Base-by-base conservation (phyloP, 2,113 vertebrate species). In the Hemibagrus wyckioides region DNA sequence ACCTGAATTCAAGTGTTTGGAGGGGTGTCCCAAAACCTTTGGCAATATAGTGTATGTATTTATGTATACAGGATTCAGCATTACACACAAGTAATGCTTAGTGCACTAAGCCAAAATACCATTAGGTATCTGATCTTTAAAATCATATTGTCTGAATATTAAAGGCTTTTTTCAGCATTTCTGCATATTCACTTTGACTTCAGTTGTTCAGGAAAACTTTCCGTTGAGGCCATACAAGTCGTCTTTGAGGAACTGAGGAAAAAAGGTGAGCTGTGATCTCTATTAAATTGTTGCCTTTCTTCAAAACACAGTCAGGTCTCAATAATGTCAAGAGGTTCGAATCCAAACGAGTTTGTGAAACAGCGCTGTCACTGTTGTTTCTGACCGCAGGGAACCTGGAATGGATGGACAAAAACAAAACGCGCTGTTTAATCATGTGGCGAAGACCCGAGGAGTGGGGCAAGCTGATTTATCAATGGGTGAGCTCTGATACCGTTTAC, bases 371-470 rank as follows among this genome's bases (percentile, higher is more conserved):
- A 14, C 48, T 83, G 48, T 59, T 56, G 50, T 33, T 83, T 67
- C 89, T 87, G 87, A 83, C 90, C 69, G 65, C 90, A 99, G 98
- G 98, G 86, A 99, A 99, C 92, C 95, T 99, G 14, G 98, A 99
- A 9, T 99, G 98, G 98, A 83, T 98, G 91, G 98, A 99, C 92
- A 99, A 99, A 94, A 99, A 96, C 93, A 99, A 99, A 94, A 96
- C 96, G 44, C 97, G 97, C 85, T 99, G 99, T 92, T 94, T 99
- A 92, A 96, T 99, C 93, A 98, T 99, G 97, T 99, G 98, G 98
- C 96, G 96, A 92, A 96, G 97, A 90, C 98, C 98, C 0, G 98
- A 99, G 92, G 98, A 99, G 77, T 99, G 98, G 98, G 98, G 97
- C 13, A 99, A 97, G 90, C 94, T 99, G 90, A 97, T 99, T 92